Base-by-base conservation (phyloP, 2,888 invertebrate species). In the Cetonia aurata region DNA sequence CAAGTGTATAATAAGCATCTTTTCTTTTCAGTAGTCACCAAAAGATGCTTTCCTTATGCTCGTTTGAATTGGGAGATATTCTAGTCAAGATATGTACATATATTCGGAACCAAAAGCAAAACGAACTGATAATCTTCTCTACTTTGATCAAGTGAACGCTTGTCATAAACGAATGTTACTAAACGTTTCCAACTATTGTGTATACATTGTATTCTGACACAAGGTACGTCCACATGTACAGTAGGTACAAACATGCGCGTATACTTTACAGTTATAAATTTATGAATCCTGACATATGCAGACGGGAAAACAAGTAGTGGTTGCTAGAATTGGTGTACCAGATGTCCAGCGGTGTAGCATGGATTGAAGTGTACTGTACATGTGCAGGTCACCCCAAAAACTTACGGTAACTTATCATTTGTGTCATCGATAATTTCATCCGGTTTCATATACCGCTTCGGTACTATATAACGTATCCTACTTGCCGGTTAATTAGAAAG, bases 201-300 rank as follows among this genome's bases (percentile, higher is more conserved):
- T 57, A 53, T n/a, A 19, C 31, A 25, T 4, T 25, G 25, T 25
- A 37, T 13, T 33, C 33, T 33, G 12, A 13, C n/a, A 33, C 10
- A 25, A 25, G 25, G n/a, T 25, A 25, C 1, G 25, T 25, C 25
- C 8, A 13, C 62, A 65, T 50, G 37, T 50, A 50, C 9, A 37
- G 37, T 37, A 37, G 10, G 37, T 37, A 37, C 10, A 37, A 9
- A 37, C 37, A 37, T 37, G 8, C 10, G 8, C 10, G 37, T 37
- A 37, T 37, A 65, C 50, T 50, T 67, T 67, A 75, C 74, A 70
- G 74, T 76, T 76, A 76, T 75, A 75, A 73, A 76, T 75, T 76
- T 75, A 76, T 76, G 74, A 73, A 67, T 67, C 69, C 71, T 59
- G 71, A 71, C 74, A 74, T 72, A 74, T 74, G 72, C 71, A 70